Base-by-base conservation (phyloP, 2,113 vertebrate species). In the Ailurus styani region DNA sequence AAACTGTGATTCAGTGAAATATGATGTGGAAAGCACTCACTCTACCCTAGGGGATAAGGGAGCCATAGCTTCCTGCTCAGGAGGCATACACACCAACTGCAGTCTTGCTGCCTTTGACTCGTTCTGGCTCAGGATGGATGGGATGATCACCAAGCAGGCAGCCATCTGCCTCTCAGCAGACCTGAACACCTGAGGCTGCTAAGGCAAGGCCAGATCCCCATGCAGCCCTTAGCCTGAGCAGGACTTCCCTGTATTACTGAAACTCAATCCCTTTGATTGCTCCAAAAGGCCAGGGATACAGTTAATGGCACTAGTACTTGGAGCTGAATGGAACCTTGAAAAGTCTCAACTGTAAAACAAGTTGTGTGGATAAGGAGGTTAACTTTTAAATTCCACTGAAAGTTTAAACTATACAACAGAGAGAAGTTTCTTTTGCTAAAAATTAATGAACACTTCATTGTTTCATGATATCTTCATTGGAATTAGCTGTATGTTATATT, bases 1-100 rank as follows among this genome's bases (percentile, higher is more conserved):
- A 97, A 98, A 95, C 72, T 81, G 96, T 96, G 97, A 95, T n/a
- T 96, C 57, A 55, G 45, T 96, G 77, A 98, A 95, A 73, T 96
- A 70, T 55, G 83, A 97, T 13, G 60, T 93, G 68, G 88, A 95
- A 97, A 88, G 79, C 93, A 7, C 17, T 57, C 77, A 21, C 21
- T 21, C 20, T 60, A 45, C 90, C 79, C 64, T 27, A 2, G 75
- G 66, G 94, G 70, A 40, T 60, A 31, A 66, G 20, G 34, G 95
- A 81, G 55, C 9, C 55, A 25, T 11, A 4, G 79, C 94, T 95
- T 97, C 92, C 92, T 81, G 55, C 55, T 92, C 62, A 34, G 79
- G 64, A 81, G n/a, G 60, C 14, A 14, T 6, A 17, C 29, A 37
- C 31, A 23, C 50, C n/a, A 40, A 31, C 25, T 0, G 9, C n/a